A percentile compares a stretch with the other conserved stretches of the same genome.
Conservation (phyloP, 2,797 vertebrate species). For the Acanthopagrus latus region DNA sequence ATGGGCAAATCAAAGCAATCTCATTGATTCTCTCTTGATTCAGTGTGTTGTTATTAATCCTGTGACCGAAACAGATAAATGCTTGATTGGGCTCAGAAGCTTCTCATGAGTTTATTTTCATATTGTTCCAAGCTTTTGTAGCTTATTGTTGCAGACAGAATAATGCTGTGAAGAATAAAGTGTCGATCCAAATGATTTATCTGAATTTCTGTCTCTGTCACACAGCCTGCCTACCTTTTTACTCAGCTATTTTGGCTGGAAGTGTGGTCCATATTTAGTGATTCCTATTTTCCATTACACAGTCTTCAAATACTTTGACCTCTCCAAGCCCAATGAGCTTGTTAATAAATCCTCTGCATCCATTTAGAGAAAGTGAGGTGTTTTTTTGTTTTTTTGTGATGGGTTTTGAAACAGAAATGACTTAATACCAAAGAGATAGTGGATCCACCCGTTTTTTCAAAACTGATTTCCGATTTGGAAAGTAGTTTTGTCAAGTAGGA, state of each 20-base stretch:
- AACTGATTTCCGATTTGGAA: conserved; percentile 71
- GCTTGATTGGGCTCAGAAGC: conserved; percentile 65
- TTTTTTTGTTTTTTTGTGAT: neutral
- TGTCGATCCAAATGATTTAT: conserved; percentile 59
- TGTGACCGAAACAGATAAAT: conserved; percentile 70
- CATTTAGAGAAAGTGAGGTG: conserved; percentile 7
- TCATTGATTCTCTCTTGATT: conserved; percentile 61
- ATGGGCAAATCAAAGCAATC: conserved; percentile 60
- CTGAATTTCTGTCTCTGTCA: conserved; percentile 5
- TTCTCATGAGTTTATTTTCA: conserved; percentile 79
- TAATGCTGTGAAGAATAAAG: conserved; percentile 85
- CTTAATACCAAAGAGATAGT: conserved; percentile 11
- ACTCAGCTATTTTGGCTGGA: conserved; percentile 11
- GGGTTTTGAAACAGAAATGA: neutral
- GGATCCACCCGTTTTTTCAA: conserved; percentile 30
- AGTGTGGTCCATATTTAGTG: conserved; percentile 14
- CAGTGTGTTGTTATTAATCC: conserved; percentile 51
- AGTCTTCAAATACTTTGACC: conserved; percentile 9
- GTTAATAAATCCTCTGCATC: neutral
- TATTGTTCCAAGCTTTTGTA: conserved; percentile 79
- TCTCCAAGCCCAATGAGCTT: neutral
- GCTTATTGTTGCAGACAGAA: conserved; percentile 75
- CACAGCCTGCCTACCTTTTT: conserved; percentile 14
- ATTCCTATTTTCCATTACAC: conserved; percentile 48
- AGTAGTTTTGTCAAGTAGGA: neutral